These are phyloP conservation scores for Thoracochromis brauschi DNA, from an alignment of 2,113 vertebrate species.

Conservation along the genomic window DNA sequence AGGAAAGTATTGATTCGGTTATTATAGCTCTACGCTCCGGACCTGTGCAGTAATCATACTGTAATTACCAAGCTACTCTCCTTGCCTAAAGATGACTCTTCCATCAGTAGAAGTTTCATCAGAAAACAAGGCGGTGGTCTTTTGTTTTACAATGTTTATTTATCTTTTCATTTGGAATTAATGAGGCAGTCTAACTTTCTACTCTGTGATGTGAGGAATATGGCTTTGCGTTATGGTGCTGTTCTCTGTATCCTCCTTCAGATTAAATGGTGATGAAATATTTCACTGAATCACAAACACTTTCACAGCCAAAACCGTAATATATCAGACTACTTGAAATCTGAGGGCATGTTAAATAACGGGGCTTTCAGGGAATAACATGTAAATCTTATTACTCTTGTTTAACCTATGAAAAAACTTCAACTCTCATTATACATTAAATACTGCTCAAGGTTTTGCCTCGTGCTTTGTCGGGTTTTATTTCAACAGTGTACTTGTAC, in stretches of 20 bases:
- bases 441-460: not conserved
- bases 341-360: not conserved
- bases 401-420: not conserved
- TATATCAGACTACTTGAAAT: not conserved
- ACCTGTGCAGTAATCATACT: not conserved
- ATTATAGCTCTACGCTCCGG: not conserved
- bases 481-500: not conserved
- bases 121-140: not conserved
- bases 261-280: conserved; percentile 6
- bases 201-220: not conserved
- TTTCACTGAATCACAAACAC: not conserved
- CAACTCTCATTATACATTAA: not conserved
- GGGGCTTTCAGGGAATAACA: not conserved
- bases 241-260: not conserved
- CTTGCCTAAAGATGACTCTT: conserved; percentile 23
- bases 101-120: not conserved
- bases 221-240: not conserved
- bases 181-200: not conserved
- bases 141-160: not conserved
- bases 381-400: not conserved
- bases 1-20: conserved; percentile 37
- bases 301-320: not conserved
- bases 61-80: conserved; percentile 16
- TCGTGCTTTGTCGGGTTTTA: not conserved
- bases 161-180: conserved; percentile 34